Evolutionary conservation across 2,113 vertebrate genomes (phyloP).

Genomic region (Aix galericulata): DNA sequence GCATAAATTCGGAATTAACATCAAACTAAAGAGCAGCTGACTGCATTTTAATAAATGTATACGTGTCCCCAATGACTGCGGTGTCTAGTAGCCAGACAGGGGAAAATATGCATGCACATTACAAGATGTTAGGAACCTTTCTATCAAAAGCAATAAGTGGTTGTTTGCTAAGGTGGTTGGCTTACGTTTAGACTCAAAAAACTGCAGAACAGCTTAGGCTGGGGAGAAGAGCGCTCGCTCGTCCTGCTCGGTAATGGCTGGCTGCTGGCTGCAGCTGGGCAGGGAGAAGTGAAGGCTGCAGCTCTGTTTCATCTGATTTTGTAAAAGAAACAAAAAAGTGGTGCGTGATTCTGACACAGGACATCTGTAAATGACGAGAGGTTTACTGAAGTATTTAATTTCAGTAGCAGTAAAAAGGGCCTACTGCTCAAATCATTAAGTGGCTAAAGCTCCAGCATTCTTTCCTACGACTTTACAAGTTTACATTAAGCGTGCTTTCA

Average conservation of each 20-base stretch:
- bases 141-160: constrained; percentile 59
- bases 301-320: constrained; percentile 1
- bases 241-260: background rate
- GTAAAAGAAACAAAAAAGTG: background rate
- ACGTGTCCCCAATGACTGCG: constrained; percentile 54
- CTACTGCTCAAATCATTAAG: constrained; percentile 68
- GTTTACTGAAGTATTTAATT: constrained; percentile 58
- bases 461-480: constrained; percentile 62
- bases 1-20: constrained; percentile 68
- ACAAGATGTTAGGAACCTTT: constrained; percentile 51
- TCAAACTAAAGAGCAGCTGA: constrained; percentile 58
- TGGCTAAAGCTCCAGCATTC: constrained; percentile 66
- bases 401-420: constrained; percentile 63
- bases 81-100: constrained; percentile 51
- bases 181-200: constrained; percentile 12
- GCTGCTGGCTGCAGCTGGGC: background rate
- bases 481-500: constrained; percentile 69
- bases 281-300: constrained; percentile 8
- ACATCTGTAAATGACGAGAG: constrained; percentile 53
- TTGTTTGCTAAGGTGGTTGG: constrained; percentile 23
- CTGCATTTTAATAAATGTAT: constrained; percentile 71
- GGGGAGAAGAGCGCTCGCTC: background rate
- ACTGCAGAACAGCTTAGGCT: constrained; percentile 14
- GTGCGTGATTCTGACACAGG: constrained; percentile 15
- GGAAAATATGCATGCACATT: constrained; percentile 49